Conservation (phyloP, 2,797 vertebrate genomes). For the Rhinichthys osculus region DNA sequence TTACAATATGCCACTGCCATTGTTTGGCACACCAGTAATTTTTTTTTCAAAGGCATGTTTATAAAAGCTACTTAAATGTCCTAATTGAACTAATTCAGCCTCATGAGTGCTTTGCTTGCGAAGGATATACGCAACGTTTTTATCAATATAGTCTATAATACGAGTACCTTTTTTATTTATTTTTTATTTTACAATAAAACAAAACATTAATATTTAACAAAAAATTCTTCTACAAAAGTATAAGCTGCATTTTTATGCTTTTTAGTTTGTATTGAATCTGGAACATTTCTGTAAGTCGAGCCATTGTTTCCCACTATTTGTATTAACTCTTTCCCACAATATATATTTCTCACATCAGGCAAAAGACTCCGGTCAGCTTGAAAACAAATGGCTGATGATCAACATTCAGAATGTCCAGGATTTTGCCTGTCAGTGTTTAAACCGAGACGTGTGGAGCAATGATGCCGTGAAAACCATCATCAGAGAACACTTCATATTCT, state of each 20-base stretch:
- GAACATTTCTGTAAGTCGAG: neutral
- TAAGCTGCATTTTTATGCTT: neutral
- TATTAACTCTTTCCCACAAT: neutral
- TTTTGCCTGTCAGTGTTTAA: conserved; percentile 97
- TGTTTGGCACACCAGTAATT: too few relatives aligned
- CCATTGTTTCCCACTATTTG: neutral
- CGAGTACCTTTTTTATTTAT: neutral
- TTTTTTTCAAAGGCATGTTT: too few relatives aligned
- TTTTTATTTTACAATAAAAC: neutral
- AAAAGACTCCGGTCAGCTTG: conserved; percentile 96
- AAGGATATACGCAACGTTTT: neutral
- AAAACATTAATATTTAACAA: neutral
- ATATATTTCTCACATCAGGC: conserved; percentile 78
- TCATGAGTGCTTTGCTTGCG: neutral
- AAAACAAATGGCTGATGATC: conserved; percentile 99
- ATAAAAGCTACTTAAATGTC: too few relatives aligned
- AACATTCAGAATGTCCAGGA: conserved; percentile 99
- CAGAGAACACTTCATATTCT: conserved; percentile 98
- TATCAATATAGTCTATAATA: neutral
- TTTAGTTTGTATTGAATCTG: neutral
- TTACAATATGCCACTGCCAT: too few relatives aligned
- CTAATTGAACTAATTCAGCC: neutral
- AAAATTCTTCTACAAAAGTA: neutral
- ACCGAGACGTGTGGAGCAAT: conserved; percentile 98
- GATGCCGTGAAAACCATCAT: conserved; percentile 97